Evolutionary conservation across 2,797 vertebrate species (phyloP), one percentile per base, ranked within the genome.

Genomic region (Rhabdomys pumilio): DNA sequence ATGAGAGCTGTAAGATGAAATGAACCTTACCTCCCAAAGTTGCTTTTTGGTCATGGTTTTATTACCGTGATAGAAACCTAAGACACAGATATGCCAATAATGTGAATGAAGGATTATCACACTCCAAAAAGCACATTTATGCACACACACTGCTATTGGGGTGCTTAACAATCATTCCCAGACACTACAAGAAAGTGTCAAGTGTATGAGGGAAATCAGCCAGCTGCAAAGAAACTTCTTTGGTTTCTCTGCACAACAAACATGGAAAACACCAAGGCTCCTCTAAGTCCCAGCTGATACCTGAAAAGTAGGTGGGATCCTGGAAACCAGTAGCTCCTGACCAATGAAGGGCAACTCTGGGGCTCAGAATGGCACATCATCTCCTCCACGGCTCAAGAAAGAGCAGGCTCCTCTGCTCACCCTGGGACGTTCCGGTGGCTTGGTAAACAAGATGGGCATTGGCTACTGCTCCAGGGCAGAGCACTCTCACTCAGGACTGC

Each of bases 311-410:
- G 34, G 34, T 4, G 0, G 17, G 29, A 20, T 29, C 55, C 53
- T 15, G 34, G 44, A 31, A 31, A 0, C 4, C 47, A 31, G 55
- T 31, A 53, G 19, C 4, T 2, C 9, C 47, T 26, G 12, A 12
- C 55, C 22, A 4, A 4, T 5, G 50, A 11, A 1, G 19, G 65
- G 73, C 4, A 1, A 13, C 20, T n/a, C 0, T 14, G 6, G 31
- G 1, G 41, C 13, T 67, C 14, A 57, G n/a, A 29, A 8, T 4
- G 19, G n/a, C 20, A 24, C 13, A 4, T 2, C 0, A 12, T 3
- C 44, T 57, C 44, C 69, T 82, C 20, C 20, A 15, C 3, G 2
- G 41, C 31, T 7, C 34, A 15, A 15, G 47, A 67, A 12, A 53
- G 2, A 20, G 12, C 1, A 1, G 24, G 20, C 50, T 34, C 44